Percentiles rank a stretch among this genome's conserved stretches.
Conservation (phyloP, 2,797 vertebrate genomes). For the Sebastes matsubarae region DNA sequence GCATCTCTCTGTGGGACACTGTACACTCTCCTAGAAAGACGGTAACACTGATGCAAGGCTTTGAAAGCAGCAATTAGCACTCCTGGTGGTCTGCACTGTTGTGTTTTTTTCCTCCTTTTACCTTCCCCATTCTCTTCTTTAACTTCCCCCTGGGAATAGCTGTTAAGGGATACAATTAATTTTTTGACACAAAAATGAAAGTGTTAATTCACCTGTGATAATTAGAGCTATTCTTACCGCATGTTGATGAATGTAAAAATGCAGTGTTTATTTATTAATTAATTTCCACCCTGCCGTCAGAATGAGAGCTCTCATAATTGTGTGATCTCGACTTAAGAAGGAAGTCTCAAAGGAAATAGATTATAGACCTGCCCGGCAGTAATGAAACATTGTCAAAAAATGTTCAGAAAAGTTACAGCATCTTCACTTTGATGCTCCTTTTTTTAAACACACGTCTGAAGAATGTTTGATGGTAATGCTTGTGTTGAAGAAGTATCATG, state of each 20-base stretch:
- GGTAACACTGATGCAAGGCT: conserved; percentile 74
- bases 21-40: conserved; percentile 51
- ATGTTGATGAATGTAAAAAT: conserved; percentile 81
- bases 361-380: conserved; percentile 75
- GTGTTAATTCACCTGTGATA: conserved; percentile 88
- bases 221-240: conserved; percentile 84
- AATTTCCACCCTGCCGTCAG: conserved; percentile 69
- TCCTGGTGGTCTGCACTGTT: conserved; percentile 73
- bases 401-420: conserved; percentile 71
- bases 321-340: conserved; percentile 80
- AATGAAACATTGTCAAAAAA: conserved; percentile 79
- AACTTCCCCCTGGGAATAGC: conserved; percentile 71
- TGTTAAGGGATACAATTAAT: conserved; percentile 86
- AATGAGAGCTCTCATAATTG: conserved; percentile 71
- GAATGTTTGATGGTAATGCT: conserved; percentile 56
- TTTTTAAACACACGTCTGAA: conserved; percentile 57
- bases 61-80: conserved; percentile 84
- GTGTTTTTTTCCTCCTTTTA: conserved; percentile 55
- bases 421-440: conserved; percentile 69
- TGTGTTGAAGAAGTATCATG: conserved; percentile 13
- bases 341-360: conserved; percentile 79
- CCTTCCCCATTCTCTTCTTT: conserved; percentile 66
- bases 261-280: conserved; percentile 82
- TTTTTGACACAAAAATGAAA: conserved; percentile 88
- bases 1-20: conserved; percentile 68